phyloP scores from a whole-genome alignment of 2,888 invertebrate genomes.

The Andrena camellia region DNA sequence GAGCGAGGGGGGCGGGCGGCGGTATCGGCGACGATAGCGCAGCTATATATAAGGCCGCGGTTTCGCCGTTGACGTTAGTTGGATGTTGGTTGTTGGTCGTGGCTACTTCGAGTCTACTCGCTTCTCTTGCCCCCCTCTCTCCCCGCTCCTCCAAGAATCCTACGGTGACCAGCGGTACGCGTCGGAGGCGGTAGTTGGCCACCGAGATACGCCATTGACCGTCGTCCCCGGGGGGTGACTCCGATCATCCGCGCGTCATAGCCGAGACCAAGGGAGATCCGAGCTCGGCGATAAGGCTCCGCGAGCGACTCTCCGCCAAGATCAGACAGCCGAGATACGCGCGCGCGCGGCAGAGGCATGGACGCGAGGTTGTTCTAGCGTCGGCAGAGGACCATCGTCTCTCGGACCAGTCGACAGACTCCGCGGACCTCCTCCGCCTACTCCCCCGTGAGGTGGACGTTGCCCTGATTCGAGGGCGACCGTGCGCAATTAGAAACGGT shows the following conservation, averaged over 20 bases:
- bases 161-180: constrained; percentile 17
- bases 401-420: too few species aligned
- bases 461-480: not conserved
- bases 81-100: constrained; percentile 54
- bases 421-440: too few species aligned
- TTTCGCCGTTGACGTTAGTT: constrained; percentile 68
- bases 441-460: too few species aligned
- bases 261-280: not conserved
- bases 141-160: not conserved
- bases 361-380: constrained; percentile 64
- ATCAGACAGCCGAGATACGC: constrained; percentile 20
- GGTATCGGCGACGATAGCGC: constrained; percentile 72
- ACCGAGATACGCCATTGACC: constrained; percentile 35
- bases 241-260: constrained; percentile 34
- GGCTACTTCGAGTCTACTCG: not conserved
- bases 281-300: constrained; percentile 1
- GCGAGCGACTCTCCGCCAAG: not conserved
- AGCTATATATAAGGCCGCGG: constrained; percentile 74
- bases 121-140: not conserved
- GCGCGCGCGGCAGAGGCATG: constrained; percentile 28
- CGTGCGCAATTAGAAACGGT: not conserved
- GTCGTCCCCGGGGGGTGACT: constrained; percentile 3
- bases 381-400: not conserved
- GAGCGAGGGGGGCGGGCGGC: constrained; percentile 37
- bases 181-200: constrained; percentile 10